phyloP scores from a whole-genome alignment of 2,113 vertebrate species.

The Cathartes aura region DNA sequence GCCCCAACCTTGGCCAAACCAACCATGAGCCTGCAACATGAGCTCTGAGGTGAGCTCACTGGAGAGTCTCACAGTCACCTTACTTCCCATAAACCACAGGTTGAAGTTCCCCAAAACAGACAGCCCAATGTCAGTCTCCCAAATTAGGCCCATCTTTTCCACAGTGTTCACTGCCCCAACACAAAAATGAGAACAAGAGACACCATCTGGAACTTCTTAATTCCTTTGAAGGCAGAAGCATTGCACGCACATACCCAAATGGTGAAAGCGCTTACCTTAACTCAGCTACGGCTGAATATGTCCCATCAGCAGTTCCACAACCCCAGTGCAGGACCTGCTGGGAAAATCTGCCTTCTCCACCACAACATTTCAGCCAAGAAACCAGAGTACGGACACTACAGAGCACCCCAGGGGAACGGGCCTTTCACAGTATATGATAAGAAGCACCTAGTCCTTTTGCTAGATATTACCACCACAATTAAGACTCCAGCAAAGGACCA shows the following conservation, averaged over 20 bases:
- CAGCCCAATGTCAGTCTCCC: neutral
- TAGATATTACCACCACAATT: neutral
- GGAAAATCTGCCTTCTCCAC: neutral
- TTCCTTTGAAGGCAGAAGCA: neutral
- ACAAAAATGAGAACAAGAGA: neutral
- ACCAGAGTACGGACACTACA: fast-evolving
- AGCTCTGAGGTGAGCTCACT: neutral
- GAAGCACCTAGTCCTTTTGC: neutral
- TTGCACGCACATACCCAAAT: neutral
- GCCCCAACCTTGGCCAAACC: neutral
- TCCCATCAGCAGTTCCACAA: neutral
- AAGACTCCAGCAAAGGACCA: neutral
- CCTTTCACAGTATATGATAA: fast-evolving
- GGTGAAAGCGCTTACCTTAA: neutral
- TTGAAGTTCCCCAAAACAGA: neutral
- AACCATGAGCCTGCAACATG: neutral
- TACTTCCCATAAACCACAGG: neutral
- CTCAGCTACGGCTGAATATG: neutral
- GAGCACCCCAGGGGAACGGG: neutral
- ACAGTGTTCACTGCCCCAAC: neutral
- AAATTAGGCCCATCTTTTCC: neutral
- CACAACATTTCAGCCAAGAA: neutral
- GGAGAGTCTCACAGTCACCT: neutral
- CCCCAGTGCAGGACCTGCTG: neutral
- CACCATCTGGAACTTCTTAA: neutral